Evolutionary conservation across 2,797 vertebrate species (phyloP).

Genomic region (Dipus sagitta): DNA sequence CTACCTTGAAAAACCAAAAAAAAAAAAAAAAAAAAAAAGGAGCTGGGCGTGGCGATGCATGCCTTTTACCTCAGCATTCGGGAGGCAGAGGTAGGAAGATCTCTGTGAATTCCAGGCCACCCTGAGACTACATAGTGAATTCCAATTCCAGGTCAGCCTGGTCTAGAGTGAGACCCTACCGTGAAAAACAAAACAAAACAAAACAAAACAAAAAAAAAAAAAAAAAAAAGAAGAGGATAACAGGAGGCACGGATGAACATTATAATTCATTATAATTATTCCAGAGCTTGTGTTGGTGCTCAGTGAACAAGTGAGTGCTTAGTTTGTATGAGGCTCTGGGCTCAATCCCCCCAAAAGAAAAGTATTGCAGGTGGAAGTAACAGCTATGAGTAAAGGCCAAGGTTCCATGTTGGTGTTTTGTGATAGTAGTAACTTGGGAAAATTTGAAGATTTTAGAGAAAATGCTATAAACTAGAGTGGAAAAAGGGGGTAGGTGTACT

Average conservation of each 20-base stretch:
- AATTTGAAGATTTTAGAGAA: slow-evolving; percentile 23
- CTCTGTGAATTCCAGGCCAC: too few relatives aligned
- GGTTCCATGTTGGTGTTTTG: neutral
- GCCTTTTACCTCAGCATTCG: too few relatives aligned
- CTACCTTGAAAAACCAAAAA: too few relatives aligned
- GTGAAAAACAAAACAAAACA: too few relatives aligned
- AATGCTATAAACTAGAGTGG: neutral
- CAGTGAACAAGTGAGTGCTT: neutral
- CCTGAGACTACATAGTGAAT: too few relatives aligned
- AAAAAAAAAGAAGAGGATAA: neutral
- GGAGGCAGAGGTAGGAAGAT: too few relatives aligned
- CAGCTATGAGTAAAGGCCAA: neutral
- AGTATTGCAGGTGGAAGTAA: slow-evolving; percentile 8
- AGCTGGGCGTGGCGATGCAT: too few relatives aligned
- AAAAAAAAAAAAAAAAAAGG: too few relatives aligned
- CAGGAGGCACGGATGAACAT: neutral
- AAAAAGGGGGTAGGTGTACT: neutral
- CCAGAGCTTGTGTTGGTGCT: neutral
- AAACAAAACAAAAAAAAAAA: too few relatives aligned
- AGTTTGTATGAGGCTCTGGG: neutral
- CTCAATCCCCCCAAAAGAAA: neutral
- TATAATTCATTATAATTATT: neutral
- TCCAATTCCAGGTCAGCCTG: too few relatives aligned
- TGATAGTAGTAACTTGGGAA: neutral
- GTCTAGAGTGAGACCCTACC: too few relatives aligned